These are phyloP conservation scores for Pampus argenteus DNA, from an alignment of 2,797 vertebrate species.

Conservation along the genomic window DNA sequence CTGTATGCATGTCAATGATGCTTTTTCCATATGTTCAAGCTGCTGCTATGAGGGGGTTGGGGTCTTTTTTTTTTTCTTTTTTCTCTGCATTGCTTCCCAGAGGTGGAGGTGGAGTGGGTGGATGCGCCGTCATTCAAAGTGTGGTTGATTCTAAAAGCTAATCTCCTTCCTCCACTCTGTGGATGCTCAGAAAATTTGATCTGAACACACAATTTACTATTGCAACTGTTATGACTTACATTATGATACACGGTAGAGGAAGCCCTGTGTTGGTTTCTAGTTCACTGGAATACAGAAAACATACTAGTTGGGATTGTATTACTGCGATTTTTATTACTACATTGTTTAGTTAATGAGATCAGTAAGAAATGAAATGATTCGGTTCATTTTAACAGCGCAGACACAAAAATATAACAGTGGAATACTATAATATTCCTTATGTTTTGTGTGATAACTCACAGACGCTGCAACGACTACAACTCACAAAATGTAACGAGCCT, in stretches of 20 bases:
- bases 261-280: slow-evolving; percentile 16
- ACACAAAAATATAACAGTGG: neutral
- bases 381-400: slow-evolving; percentile 3
- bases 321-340: slow-evolving; percentile 25
- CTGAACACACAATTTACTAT: slow-evolving; percentile 22
- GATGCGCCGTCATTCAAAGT: slow-evolving; percentile 59
- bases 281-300: slow-evolving; percentile 14
- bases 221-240: slow-evolving; percentile 26
- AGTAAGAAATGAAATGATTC: neutral
- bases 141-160: slow-evolving; percentile 61
- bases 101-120: slow-evolving; percentile 76
- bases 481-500: slow-evolving; percentile 11
- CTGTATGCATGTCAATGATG: slow-evolving; percentile 49
- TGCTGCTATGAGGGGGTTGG: slow-evolving; percentile 15
- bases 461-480: too few relatives aligned
- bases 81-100: slow-evolving; percentile 50
- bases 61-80: slow-evolving; percentile 45
- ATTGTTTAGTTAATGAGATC: slow-evolving; percentile 21
- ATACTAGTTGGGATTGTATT: slow-evolving; percentile 18
- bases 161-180: slow-evolving; percentile 62
- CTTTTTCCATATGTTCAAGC: slow-evolving; percentile 69
- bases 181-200: slow-evolving; percentile 40
- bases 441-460: too few relatives aligned
- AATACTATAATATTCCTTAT: neutral
- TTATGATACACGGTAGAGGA: slow-evolving; percentile 38